Percentiles rank a stretch among this genome's conserved stretches.
These are phyloP conservation scores for Homalodisca vitripennis DNA, from an alignment of 1,140 invertebrate genomes.

Conservation along the genomic window DNA sequence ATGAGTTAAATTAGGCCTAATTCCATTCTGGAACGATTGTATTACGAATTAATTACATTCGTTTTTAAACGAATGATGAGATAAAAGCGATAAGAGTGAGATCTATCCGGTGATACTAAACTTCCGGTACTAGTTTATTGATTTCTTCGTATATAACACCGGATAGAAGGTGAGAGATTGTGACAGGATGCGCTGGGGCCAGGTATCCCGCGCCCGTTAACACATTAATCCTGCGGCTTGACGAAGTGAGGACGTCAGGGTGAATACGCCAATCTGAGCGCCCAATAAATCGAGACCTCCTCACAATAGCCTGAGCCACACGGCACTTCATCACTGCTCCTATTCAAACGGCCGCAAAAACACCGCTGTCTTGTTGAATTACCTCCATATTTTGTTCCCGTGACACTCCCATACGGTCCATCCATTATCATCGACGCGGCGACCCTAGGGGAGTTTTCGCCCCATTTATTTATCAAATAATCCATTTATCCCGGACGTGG, in stretches of 20 bases:
- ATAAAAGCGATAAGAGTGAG: too few species aligned
- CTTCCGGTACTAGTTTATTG: too few species aligned
- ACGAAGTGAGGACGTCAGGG: neutral
- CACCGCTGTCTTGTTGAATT: constrained; percentile 30
- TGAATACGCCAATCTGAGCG: constrained; percentile 2
- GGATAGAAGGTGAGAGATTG: too few species aligned
- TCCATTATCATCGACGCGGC: constrained; percentile 23
- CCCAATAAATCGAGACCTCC: constrained; percentile 13
- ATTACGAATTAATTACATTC: too few species aligned
- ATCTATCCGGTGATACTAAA: too few species aligned
- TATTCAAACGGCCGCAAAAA: constrained; percentile 30
- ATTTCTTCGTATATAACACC: too few species aligned
- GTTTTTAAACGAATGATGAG: too few species aligned
- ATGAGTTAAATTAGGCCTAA: too few species aligned
- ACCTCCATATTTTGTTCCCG: constrained; percentile 24
- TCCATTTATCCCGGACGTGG: constrained; percentile 19
- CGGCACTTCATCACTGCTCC: constrained; percentile 24
- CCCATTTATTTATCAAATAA: constrained; percentile 30
- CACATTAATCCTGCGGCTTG: neutral
- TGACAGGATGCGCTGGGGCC: neutral
- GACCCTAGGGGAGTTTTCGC: neutral
- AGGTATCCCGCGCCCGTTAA: constrained; percentile 1
- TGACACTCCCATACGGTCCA: constrained; percentile 29
- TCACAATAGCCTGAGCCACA: constrained; percentile 12
- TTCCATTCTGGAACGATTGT: too few species aligned